Conservation (phyloP, 2,888 invertebrate genomes). For the Pristionchus entomophagus region DNA sequence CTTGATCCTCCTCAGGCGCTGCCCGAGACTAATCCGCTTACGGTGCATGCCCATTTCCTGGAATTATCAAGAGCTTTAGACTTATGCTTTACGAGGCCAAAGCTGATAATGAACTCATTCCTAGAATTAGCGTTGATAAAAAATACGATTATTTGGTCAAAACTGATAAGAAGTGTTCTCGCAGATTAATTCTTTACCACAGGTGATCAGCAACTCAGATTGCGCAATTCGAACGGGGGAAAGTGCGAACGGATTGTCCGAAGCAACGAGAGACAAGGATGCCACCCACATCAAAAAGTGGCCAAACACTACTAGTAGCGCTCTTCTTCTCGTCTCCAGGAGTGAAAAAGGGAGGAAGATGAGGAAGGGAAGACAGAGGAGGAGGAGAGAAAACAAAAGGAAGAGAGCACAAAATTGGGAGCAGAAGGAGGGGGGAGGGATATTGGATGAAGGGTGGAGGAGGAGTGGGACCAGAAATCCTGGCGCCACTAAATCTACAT, state of each 20-base stretch:
- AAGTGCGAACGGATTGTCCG: no score
- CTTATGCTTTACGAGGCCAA: no score
- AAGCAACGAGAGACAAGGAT: no score
- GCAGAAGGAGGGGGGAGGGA: background rate
- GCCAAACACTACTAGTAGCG: background rate
- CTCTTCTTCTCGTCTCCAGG: background rate
- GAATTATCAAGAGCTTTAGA: background rate
- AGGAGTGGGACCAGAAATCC: background rate
- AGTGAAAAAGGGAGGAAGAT: background rate
- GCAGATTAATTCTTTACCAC: no score
- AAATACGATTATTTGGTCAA: no score
- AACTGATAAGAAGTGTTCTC: no score
- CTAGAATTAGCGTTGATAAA: no score
- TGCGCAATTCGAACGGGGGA: no score
- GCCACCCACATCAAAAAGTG: no score
- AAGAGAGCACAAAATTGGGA: background rate
- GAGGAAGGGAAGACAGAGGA: background rate
- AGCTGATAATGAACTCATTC: no score
- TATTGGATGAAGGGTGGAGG: background rate
- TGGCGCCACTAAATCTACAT: no score
- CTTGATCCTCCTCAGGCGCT: background rate
- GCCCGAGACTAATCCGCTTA: background rate
- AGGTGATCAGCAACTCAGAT: no score
- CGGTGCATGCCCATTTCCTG: constrained; percentile 25
- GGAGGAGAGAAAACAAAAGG: background rate